Percentiles rank a stretch among this genome's conserved stretches.
These are phyloP conservation scores for Pipra filicauda DNA, from an alignment of 2,113 vertebrate species.

Conservation along the genomic window DNA sequence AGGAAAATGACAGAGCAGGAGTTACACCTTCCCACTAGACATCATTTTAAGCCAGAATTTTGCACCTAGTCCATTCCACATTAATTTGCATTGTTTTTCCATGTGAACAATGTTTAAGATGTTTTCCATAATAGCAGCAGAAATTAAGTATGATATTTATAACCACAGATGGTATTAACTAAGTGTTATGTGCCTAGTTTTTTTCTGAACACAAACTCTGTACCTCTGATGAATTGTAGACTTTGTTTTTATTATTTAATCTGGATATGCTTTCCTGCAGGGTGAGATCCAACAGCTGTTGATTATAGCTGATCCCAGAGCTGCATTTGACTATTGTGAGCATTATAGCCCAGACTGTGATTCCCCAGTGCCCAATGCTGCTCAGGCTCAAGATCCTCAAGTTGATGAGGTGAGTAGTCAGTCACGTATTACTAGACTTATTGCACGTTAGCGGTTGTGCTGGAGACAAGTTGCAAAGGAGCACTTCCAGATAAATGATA, in stretches of 20 bases:
- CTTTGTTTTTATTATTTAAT: neutral
- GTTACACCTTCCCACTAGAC: neutral
- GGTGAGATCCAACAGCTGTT: conserved; percentile 97
- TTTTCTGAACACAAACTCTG: neutral
- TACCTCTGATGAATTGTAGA: neutral
- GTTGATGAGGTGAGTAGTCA: conserved; percentile 78
- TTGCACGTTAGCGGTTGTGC: neutral
- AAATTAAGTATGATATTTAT: neutral
- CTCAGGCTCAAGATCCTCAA: conserved; percentile 91
- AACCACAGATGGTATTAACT: neutral
- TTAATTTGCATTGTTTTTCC: neutral
- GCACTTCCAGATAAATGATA: neutral
- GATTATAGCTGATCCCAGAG: conserved; percentile 89
- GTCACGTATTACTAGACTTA: conserved; percentile 19
- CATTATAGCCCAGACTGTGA: conserved; percentile 97
- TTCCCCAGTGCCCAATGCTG: conserved; percentile 79
- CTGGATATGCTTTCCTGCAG: conserved; percentile 70
- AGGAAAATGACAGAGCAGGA: neutral
- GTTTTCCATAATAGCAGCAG: neutral
- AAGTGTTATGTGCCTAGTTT: neutral
- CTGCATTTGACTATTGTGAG: conserved; percentile 95
- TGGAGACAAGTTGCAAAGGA: neutral
- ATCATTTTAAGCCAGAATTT: neutral
- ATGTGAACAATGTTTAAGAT: neutral
- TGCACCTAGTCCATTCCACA: neutral